These are phyloP conservation scores for Steinernema carpocapsae DNA, from an alignment of 2,888 invertebrate species.

Conservation along the genomic window DNA sequence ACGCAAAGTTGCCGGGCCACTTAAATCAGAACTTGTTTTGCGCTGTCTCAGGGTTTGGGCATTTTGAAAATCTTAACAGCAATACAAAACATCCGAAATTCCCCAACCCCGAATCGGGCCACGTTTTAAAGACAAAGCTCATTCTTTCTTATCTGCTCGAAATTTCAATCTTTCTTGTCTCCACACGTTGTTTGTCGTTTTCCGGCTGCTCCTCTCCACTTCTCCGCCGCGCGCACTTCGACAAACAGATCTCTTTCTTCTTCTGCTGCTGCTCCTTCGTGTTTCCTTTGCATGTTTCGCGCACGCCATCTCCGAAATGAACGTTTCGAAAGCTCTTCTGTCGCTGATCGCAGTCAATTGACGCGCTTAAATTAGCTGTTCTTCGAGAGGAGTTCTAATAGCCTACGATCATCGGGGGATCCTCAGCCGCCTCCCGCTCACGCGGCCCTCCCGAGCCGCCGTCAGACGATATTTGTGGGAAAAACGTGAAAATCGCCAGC, in stretches of 20 bases:
- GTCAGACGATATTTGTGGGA: conserved; percentile 24
- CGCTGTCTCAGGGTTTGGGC: no score
- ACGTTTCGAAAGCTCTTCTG: conserved; percentile 13
- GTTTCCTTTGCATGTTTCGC: conserved; percentile 4
- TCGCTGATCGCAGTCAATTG: conserved; percentile 31
- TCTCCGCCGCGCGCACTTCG: conserved; percentile 4
- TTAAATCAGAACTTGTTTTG: no score
- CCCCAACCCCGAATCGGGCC: no score
- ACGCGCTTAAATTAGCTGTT: conserved; percentile 22
- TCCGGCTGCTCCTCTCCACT: not conserved
- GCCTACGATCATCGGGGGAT: conserved; percentile 9
- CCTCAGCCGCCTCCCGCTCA: not conserved
- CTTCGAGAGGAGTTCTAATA: conserved; percentile 7
- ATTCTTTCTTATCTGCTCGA: no score
- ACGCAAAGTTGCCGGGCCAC: no score
- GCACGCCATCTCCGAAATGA: conserved; percentile 1
- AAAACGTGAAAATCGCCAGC: conserved; percentile 4
- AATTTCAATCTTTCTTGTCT: no score
- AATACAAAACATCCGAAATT: no score
- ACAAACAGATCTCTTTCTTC: conserved; percentile 15
- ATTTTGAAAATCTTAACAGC: no score
- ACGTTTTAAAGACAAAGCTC: no score
- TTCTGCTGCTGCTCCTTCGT: not conserved
- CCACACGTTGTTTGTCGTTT: not conserved
- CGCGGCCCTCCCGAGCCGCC: not conserved